Evolutionary conservation across 2,888 invertebrate species (phyloP).

Genomic region (Platycheirus albimanus): DNA sequence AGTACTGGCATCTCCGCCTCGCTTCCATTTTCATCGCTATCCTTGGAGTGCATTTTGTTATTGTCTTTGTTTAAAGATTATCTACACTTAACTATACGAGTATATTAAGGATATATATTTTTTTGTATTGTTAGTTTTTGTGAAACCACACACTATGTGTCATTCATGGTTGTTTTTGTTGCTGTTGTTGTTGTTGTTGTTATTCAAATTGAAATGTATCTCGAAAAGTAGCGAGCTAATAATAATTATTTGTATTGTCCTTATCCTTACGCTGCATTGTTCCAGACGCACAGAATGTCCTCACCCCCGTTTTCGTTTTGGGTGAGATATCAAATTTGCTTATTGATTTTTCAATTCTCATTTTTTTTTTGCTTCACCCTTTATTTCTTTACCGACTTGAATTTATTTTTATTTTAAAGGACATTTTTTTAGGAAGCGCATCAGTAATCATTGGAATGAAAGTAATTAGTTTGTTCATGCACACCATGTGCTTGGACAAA

Average conservation of each 20-base stretch:
- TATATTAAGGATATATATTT: constrained; percentile 9
- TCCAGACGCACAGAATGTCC: constrained; percentile 61
- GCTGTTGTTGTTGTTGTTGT: constrained; percentile 15
- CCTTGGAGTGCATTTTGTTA: constrained; percentile 67
- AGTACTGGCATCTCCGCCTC: constrained; percentile 72
- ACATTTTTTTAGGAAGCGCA: constrained; percentile 17
- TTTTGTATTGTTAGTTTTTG: constrained; percentile 29
- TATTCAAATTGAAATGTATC: constrained; percentile 36
- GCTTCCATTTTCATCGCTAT: constrained; percentile 62
- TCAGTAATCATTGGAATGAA: constrained; percentile 53
- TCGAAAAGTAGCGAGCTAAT: too few relatives aligned
- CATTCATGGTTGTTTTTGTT: constrained; percentile 37
- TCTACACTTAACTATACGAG: constrained; percentile 20
- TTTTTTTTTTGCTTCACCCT: constrained; percentile 33
- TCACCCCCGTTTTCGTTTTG: constrained; percentile 48
- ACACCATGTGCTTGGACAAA: constrained; percentile 69
- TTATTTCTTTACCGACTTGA: neutral
- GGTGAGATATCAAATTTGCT: constrained; percentile 56
- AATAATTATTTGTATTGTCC: constrained; percentile 62
- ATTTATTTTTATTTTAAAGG: constrained; percentile 1
- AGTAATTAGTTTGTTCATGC: constrained; percentile 67
- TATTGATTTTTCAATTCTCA: constrained; percentile 71
- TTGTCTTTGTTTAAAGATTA: constrained; percentile 39
- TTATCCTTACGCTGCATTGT: constrained; percentile 58
- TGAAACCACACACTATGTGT: constrained; percentile 38